Evolutionary conservation across 2,888 invertebrate species (phyloP), one percentile per base, ranked within the genome.

Genomic region (Drosophila tanythrix): DNA sequence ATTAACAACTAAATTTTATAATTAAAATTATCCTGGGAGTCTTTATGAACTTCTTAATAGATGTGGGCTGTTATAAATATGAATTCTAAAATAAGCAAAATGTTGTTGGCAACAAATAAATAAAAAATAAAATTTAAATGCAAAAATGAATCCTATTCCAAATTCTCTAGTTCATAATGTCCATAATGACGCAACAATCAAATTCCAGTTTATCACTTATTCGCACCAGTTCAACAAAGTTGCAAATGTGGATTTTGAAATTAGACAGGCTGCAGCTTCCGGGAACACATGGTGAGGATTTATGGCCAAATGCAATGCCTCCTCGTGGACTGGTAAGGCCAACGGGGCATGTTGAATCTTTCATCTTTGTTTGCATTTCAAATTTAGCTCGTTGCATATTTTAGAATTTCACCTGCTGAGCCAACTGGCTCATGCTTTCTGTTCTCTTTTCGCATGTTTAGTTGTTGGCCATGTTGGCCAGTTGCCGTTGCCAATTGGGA

Each of bases 341-440:
- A 61, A 65, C 59, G 46, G 53, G 18, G 48, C 35, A 11, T 43
- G 56, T 33, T 64, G 71, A 63, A 80, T 63, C 27, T 66, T 69
- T 65, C 51, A 65, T 72, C 58, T 78, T 71, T 86, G 78, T 89
- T 87, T 87, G 87, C 87, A 89, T 90, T 90, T 82, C 75, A 90
- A 87, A 87, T 90, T 89, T 78, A 68, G 76, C 72, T 61, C 71
- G 70, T 66, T 83, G 84, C 82, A 90, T 90, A 82, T 82, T 83
- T 89, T 70, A 83, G 31, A 62, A 62, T 56, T 66, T 64, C 55
- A 73, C 63, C 78, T 83, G 77, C 43, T 80, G 68, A 36, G 68
- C 61, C 40, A 52, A 27, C 40, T 21, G 56, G 36, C 31, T 43
- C 38, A 27, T 35, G 21, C 35, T 21, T 18, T 15, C 33, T 46